phyloP scores from a whole-genome alignment of 2,888 invertebrate genomes.

The Erebia epiphron region DNA sequence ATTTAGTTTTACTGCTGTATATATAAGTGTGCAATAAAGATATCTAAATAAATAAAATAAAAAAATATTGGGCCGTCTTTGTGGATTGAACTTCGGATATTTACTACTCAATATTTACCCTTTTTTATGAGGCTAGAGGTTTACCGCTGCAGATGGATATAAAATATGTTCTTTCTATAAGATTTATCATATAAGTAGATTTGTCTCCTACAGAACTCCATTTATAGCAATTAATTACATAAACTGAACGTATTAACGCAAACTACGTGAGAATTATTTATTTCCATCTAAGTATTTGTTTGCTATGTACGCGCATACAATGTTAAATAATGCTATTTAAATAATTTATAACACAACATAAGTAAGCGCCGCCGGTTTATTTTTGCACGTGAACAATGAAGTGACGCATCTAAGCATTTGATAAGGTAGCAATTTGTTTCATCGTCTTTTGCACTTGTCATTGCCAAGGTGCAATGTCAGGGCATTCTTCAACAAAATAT shows the following conservation, averaged over 20 bases:
- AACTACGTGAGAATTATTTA: conserved; percentile 25
- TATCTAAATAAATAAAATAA: too few relatives aligned
- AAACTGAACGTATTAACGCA: background rate
- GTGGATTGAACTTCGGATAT: too few relatives aligned
- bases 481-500: background rate
- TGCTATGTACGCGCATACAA: conserved; percentile 24
- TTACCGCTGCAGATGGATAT: too few relatives aligned
- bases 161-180: background rate
- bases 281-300: conserved; percentile 12
- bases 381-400: conserved; percentile 32
- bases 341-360: conserved; percentile 24
- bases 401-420: conserved; percentile 23
- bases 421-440: conserved; percentile 37
- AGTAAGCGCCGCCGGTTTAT: conserved; percentile 19
- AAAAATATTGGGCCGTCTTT: too few relatives aligned
- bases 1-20: too few relatives aligned
- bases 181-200: background rate
- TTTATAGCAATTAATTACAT: background rate
- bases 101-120: too few relatives aligned
- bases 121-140: too few relatives aligned
- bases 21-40: too few relatives aligned
- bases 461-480: conserved; percentile 31
- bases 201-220: background rate
- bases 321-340: conserved; percentile 18
- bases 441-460: conserved; percentile 24